Evolutionary conservation across 1,140 invertebrate genomes (phyloP).

Genomic region (Drosophila pandora): DNA sequence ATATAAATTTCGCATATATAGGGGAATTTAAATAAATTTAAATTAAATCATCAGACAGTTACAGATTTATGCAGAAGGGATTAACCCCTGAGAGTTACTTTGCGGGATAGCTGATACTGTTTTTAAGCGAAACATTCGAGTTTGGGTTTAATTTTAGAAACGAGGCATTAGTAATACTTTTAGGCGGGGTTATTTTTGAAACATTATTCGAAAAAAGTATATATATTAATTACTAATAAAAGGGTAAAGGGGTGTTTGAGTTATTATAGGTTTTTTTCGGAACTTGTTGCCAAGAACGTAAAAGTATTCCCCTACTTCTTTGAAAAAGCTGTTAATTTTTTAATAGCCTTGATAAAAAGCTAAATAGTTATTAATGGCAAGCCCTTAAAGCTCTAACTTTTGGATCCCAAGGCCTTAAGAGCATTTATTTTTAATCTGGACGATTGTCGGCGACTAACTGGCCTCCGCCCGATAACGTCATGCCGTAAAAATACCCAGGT

Average conservation of each 20-base stretch:
- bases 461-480: conserved; percentile 34
- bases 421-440: conserved; percentile 17
- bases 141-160: background rate
- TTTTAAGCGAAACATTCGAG: background rate
- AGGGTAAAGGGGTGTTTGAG: too few species aligned
- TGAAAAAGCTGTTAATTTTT: background rate
- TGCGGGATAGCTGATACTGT: background rate
- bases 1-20: conserved; percentile 10
- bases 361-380: background rate
- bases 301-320: too few species aligned
- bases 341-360: background rate
- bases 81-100: conserved; percentile 15
- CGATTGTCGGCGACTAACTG: conserved; percentile 28
- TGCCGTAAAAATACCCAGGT: conserved; percentile 46
- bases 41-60: conserved; percentile 70
- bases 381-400: background rate
- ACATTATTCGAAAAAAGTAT: background rate
- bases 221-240: background rate
- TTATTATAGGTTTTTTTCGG: too few species aligned
- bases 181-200: background rate
- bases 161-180: background rate
- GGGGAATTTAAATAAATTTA: conserved; percentile 44
- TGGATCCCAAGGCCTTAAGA: background rate
- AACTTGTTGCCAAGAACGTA: too few species aligned
- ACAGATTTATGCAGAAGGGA: conserved; percentile 46